Evolutionary conservation across 2,888 invertebrate species (phyloP).

Genomic region (Tachina grossa): DNA sequence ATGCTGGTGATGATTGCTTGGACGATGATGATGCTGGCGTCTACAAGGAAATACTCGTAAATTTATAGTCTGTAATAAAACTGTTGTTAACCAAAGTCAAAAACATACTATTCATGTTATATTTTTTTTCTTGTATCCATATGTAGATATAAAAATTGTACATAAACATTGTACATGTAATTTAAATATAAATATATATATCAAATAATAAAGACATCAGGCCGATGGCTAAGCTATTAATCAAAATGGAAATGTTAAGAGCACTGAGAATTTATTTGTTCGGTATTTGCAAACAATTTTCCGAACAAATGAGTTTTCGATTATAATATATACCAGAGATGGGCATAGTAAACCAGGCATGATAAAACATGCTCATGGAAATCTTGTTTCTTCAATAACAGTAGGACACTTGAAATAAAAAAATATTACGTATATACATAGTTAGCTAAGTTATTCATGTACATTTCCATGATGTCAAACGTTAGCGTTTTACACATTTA

Average conservation of each 20-base stretch:
- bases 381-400: too few relatives aligned
- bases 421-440: too few relatives aligned
- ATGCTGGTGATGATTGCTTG: neutral
- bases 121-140: neutral
- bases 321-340: neutral
- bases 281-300: neutral
- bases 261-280: neutral
- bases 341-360: neutral
- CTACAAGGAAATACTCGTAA: slow-evolving; percentile 1
- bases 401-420: too few relatives aligned
- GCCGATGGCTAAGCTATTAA: slow-evolving; percentile 24
- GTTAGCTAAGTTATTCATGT: too few relatives aligned
- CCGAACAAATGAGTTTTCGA: neutral
- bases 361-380: too few relatives aligned
- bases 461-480: too few relatives aligned
- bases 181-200: slow-evolving; percentile 8
- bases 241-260: slow-evolving; percentile 14
- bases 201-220: neutral
- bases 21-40: neutral
- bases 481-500: too few relatives aligned
- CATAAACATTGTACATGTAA: slow-evolving; percentile 3
- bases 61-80: slow-evolving; percentile 1
- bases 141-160: neutral
- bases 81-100: neutral
- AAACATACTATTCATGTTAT: neutral